Base-by-base conservation (phyloP, 2,888 invertebrate species). In the Synanthedon myopaeformis region DNA sequence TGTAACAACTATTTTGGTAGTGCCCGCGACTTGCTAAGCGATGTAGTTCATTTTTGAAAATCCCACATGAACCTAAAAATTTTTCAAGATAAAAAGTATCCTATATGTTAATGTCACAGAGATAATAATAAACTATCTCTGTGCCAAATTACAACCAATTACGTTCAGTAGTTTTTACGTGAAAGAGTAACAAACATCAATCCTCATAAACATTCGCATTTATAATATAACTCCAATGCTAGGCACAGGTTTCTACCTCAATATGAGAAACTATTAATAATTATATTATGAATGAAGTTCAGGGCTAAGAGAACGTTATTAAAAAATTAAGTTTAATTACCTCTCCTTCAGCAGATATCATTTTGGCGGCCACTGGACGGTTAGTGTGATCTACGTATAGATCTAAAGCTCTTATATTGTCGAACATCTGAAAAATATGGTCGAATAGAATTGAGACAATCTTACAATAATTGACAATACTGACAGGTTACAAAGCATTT, bases 301-400 rank as follows among this genome's bases (percentile, higher is more conserved):
- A 10, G 6, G 11, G 11, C 17, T 14, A 19, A 0, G 8, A 50
- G 10, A 42, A 12, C 5, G 10, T 42, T 49, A 45, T 35, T 35
- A 35, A 35, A 35, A 35, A 35, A 35, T 35, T 6, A 35, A 2
- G 35, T 35, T 35, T 35, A 49, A 42, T 60, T 66, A 92, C 87
- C 89, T 97, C 97, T 50, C 92, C 92, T 82, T 97, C 97, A 54
- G 92, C 91, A 0, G 97, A 97, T 59, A 96, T 90, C 93, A 97
- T 94, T 51, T 94, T 96, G 5, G 90, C 90, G 0, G 93, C 95
- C 11, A 92, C 87, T 0, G 90, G 89, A 49, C 91, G 89, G 52
- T 92, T 92, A 12, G 89, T 89, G 56, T 89, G 89, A 64, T 94
- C 93, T 49, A 90, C 89, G 23, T 88, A 89, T 61, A 97, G 87